Conservation (phyloP, 2,797 vertebrate species). For the Parotocinclus haroldoi region DNA sequence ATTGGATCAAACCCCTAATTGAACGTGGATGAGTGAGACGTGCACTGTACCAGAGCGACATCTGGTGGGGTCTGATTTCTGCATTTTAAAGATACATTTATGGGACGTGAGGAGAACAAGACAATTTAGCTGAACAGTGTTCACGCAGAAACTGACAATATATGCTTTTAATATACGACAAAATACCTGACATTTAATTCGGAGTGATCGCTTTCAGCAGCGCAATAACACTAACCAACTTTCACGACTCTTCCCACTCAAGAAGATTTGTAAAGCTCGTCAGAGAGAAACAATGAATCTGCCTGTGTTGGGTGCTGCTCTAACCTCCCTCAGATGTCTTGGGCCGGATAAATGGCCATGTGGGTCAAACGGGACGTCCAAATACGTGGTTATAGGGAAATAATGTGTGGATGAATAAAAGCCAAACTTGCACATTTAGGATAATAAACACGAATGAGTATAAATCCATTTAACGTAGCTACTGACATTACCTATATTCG, state of each 20-base stretch:
- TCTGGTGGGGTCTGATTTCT: no score
- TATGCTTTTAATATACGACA: no score
- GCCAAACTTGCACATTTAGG: neutral
- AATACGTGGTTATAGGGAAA: conserved; percentile 34
- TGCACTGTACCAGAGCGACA: no score
- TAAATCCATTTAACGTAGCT: neutral
- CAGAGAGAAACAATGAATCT: conserved; percentile 70
- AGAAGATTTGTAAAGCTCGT: conserved; percentile 61
- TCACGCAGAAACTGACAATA: no score
- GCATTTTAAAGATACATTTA: no score
- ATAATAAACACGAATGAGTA: neutral
- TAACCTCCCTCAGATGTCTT: conserved; percentile 64
- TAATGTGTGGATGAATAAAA: neutral
- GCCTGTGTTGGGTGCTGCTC: conserved; percentile 75
- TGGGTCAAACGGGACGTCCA: conserved; percentile 50
- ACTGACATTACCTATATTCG: no score
- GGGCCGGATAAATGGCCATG: conserved; percentile 68
- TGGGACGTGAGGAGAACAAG: no score
- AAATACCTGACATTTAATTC: no score
- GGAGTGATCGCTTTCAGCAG: conserved; percentile 11
- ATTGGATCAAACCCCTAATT: no score
- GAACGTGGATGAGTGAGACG: no score
- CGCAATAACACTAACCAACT: conserved; percentile 27
- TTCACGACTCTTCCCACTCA: conserved; percentile 43
- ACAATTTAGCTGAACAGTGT: no score